phyloP scores from a whole-genome alignment of 2,797 vertebrate species.

The Phrynocephalus vlangalii region DNA sequence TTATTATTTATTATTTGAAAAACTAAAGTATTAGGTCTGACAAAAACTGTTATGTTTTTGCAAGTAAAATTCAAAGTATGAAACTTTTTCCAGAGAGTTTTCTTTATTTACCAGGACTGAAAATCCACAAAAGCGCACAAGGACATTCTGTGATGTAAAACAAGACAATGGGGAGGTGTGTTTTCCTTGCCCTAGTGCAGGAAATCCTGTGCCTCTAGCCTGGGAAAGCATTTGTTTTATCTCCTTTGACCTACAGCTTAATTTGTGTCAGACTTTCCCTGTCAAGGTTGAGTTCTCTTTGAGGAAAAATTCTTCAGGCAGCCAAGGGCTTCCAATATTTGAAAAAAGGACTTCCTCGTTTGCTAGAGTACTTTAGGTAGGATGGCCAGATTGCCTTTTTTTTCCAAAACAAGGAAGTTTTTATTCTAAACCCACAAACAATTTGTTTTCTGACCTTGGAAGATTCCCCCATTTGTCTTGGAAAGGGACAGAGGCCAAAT shows the following conservation, averaged over 20 bases:
- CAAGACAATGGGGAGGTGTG: constrained; percentile 77
- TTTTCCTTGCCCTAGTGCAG: constrained; percentile 79
- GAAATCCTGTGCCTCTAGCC: constrained; percentile 79
- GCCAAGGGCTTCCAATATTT: neutral
- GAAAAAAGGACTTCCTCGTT: neutral
- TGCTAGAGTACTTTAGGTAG: neutral
- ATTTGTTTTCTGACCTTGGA: neutral
- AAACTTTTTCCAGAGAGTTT: constrained; percentile 59
- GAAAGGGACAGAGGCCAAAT: neutral
- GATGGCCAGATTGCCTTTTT: neutral
- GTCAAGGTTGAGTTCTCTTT: neutral
- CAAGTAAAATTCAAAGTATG: neutral
- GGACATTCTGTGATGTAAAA: constrained; percentile 63
- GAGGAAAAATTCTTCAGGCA: neutral
- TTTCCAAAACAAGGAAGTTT: no score
- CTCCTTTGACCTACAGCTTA: constrained; percentile 22
- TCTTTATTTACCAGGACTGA: constrained; percentile 67
- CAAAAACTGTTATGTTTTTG: neutral
- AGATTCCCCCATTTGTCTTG: neutral
- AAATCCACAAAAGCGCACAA: constrained; percentile 62
- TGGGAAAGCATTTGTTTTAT: constrained; percentile 70
- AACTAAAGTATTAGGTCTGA: no score
- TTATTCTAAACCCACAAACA: neutral
- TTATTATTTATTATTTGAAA: no score
- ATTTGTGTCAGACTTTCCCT: constrained; percentile 29